Percentiles rank a stretch among this genome's conserved stretches.
Conservation (phyloP, 2,113 vertebrate genomes). For the Vulpes lagopus region DNA sequence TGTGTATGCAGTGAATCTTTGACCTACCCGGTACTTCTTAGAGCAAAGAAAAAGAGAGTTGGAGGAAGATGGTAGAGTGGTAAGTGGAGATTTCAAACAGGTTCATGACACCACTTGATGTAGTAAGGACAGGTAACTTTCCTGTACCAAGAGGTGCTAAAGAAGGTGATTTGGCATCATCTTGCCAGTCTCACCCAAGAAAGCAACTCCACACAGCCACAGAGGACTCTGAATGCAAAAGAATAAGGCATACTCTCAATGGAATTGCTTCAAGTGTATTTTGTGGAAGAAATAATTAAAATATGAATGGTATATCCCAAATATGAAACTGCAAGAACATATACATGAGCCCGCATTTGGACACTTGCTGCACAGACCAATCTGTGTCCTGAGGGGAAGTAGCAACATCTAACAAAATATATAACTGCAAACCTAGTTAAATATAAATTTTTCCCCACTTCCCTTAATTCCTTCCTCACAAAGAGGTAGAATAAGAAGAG, state of each 20-base stretch:
- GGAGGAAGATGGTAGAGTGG: background rate
- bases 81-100: background rate
- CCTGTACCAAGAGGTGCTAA: background rate
- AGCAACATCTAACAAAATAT: background rate
- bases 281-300: background rate
- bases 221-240: background rate
- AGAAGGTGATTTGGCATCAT: background rate
- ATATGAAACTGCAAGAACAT: background rate
- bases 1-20: background rate
- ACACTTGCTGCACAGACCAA: background rate
- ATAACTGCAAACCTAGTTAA: background rate
- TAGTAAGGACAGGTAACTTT: background rate
- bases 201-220: background rate
- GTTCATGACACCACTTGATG: background rate
- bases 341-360: background rate
- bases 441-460: background rate
- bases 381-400: background rate
- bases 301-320: background rate
- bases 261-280: background rate
- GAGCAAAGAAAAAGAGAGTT: background rate
- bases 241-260: background rate
- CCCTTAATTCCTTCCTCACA: background rate
- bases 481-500: background rate
- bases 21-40: background rate
- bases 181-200: background rate